These are phyloP conservation scores for Heliconius himera DNA, from an alignment of 1,140 invertebrate species.

Conservation along the genomic window DNA sequence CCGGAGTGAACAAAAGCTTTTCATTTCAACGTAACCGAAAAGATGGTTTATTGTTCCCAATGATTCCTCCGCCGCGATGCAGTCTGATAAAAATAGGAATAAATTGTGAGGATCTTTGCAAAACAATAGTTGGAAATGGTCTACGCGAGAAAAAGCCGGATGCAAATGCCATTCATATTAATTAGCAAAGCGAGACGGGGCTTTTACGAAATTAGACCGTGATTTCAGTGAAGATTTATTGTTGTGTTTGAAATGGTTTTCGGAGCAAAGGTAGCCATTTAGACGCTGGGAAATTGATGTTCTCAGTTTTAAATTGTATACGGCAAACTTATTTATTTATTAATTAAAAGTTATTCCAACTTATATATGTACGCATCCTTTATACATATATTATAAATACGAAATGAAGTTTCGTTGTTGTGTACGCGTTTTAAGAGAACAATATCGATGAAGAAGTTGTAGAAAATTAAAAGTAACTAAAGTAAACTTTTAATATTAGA, in stretches of 20 bases:
- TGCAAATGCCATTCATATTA: constrained; percentile 82
- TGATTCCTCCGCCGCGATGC: constrained; percentile 61
- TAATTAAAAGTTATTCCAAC: constrained; percentile 3
- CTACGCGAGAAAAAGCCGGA: constrained; percentile 80
- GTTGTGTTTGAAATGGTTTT: constrained; percentile 79
- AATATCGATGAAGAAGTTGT: neutral
- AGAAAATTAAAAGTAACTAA: too few relatives aligned
- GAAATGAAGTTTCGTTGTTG: neutral
- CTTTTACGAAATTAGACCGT: constrained; percentile 82
- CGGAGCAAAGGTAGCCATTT: constrained; percentile 78
- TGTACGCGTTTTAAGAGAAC: neutral
- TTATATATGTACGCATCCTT: neutral
- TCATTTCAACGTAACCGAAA: constrained; percentile 65
- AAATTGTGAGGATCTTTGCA: constrained; percentile 79
- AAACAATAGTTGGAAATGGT: constrained; percentile 82
- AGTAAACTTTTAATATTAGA: too few relatives aligned
- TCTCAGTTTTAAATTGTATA: constrained; percentile 77
- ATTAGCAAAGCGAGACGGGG: constrained; percentile 81
- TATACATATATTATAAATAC: neutral
- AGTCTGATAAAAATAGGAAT: constrained; percentile 76
- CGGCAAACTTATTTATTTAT: constrained; percentile 64
- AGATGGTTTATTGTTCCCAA: constrained; percentile 69
- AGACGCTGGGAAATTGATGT: constrained; percentile 72
- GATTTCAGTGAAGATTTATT: constrained; percentile 81
- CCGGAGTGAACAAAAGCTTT: constrained; percentile 60